Evolutionary conservation across 37 sponge, comb jelly and placozoan species (phyloP).

Genomic region (Aplysina aerophoba): DNA sequence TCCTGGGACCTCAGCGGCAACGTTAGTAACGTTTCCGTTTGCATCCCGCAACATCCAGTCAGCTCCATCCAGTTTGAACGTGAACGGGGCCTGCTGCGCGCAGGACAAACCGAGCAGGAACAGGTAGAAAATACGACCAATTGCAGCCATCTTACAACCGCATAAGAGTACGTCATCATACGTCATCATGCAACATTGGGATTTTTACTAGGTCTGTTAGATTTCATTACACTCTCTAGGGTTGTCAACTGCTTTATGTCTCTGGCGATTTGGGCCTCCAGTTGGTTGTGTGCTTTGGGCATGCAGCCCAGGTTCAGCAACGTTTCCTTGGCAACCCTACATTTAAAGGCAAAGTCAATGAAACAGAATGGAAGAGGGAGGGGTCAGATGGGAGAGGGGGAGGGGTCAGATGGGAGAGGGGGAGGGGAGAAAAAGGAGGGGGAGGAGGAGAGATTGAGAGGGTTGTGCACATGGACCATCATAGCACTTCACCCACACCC

Average conservation of each 20-base stretch:
- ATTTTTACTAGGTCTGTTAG: too few species aligned
- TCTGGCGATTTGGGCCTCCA: conserved; percentile 42
- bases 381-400: conserved; percentile 64
- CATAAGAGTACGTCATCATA: too few species aligned
- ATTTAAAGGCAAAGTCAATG: not conserved
- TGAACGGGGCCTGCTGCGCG: not conserved
- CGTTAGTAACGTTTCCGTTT: conserved; percentile 17
- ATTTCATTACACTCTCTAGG: conserved; percentile 11
- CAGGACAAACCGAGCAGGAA: too few species aligned
- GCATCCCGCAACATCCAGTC: conserved; percentile 21
- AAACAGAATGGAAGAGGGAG: conserved; percentile 47
- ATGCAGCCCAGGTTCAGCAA: conserved; percentile 56
- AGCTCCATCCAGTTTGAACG: conserved; percentile 9
- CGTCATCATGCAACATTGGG: too few species aligned
- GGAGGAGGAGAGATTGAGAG: not conserved
- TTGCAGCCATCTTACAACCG: too few species aligned
- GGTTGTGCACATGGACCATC: not conserved
- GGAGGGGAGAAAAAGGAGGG: not conserved
- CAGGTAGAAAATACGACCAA: too few species aligned
- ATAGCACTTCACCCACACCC: conserved; percentile 24
- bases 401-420: conserved; percentile 35
- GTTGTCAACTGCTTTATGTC: conserved; percentile 70
- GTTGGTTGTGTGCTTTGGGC: conserved; percentile 37
- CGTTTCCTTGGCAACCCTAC: conserved; percentile 48
- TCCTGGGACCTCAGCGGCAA: conserved; percentile 71